A percentile compares a stretch with the other conserved stretches of the same genome.
Conservation (phyloP, 1,140 invertebrate genomes). For the Heliothis virescens region DNA sequence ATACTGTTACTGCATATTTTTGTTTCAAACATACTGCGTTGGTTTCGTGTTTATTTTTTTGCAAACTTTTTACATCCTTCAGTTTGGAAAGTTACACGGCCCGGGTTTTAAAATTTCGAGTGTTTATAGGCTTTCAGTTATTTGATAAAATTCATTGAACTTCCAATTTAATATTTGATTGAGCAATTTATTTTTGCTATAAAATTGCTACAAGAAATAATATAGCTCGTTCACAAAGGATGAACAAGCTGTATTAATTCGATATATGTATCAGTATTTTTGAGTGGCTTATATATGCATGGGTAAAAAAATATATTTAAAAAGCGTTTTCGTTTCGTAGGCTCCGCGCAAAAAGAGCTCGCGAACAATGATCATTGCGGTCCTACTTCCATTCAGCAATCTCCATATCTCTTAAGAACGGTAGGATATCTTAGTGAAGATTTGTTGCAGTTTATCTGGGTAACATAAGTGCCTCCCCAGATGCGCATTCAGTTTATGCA, state of each 20-base stretch:
- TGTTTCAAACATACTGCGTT: constrained; percentile 1
- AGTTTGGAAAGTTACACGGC: background rate
- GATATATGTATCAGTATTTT: too few relatives aligned
- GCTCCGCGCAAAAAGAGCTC: background rate
- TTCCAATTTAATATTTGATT: too few relatives aligned
- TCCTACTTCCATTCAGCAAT: background rate
- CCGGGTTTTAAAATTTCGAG: background rate
- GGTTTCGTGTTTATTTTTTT: constrained; percentile 5
- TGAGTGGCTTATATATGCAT: too few relatives aligned
- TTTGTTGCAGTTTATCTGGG: constrained; percentile 37
- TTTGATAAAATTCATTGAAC: too few relatives aligned
- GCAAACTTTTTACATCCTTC: constrained; percentile 6
- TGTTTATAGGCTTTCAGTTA: too few relatives aligned
- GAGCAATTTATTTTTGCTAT: too few relatives aligned
- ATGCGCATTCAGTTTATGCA: constrained; percentile 20
- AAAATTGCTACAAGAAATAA: too few relatives aligned
- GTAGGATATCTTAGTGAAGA: constrained; percentile 28
- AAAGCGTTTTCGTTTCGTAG: too few relatives aligned
- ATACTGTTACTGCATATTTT: background rate
- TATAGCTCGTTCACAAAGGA: too few relatives aligned
- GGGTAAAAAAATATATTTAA: too few relatives aligned
- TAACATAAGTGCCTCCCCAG: constrained; percentile 37
- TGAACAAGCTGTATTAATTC: too few relatives aligned
- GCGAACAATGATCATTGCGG: constrained; percentile 6
- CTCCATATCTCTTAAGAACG: constrained; percentile 26